These are phyloP conservation scores for Trachelus tabidus DNA, from an alignment of 2,888 invertebrate species.

Conservation along the genomic window DNA sequence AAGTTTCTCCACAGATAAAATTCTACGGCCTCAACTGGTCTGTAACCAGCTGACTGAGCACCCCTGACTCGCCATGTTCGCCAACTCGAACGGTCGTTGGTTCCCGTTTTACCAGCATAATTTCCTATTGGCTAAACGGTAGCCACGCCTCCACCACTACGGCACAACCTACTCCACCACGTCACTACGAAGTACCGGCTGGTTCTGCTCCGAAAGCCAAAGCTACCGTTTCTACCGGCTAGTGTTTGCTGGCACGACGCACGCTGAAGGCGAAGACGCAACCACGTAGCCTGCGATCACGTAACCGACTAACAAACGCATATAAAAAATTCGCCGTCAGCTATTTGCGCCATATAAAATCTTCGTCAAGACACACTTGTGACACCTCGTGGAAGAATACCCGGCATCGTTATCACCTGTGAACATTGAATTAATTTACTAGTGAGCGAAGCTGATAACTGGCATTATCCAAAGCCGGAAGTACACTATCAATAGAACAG, in stretches of 20 bases:
- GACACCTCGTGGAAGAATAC: background rate
- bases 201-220: background rate
- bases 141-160: slow-evolving; percentile 46
- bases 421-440: background rate
- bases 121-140: slow-evolving; percentile 39
- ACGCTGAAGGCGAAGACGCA: slow-evolving; percentile 42
- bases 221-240: slow-evolving; percentile 39
- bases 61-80: slow-evolving; percentile 63
- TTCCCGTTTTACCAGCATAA: slow-evolving; percentile 16
- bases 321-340: background rate
- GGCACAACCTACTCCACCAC: slow-evolving; percentile 28
- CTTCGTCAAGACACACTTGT: background rate
- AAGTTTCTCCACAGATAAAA: background rate
- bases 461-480: background rate
- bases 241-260: slow-evolving; percentile 60
- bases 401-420: background rate
- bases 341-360: background rate
- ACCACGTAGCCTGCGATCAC: background rate
- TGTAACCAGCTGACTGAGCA: slow-evolving; percentile 44
- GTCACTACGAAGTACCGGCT: background rate
- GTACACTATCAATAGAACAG: background rate
- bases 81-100: slow-evolving; percentile 45
- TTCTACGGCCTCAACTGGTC: background rate
- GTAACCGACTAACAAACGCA: background rate
- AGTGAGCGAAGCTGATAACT: background rate